phyloP scores from a whole-genome alignment of 2,888 invertebrate genomes.

The Scelioninae gen. 1 region DNA sequence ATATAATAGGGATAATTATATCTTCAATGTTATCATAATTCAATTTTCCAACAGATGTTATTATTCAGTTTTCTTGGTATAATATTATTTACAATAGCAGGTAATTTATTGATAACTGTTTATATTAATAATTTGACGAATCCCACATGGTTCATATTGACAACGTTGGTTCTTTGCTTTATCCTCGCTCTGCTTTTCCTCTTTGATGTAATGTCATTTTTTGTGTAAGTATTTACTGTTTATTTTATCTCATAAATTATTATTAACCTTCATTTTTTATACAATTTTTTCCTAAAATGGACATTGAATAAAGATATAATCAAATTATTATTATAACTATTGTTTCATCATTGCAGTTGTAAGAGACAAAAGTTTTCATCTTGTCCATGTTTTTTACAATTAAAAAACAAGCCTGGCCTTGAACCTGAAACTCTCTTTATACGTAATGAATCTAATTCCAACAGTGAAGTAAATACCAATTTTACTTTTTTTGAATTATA shows the following conservation, averaged over 20 bases:
- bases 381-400: constrained; percentile 27
- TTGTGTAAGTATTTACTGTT: constrained; percentile 74
- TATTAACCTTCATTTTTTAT: constrained; percentile 10
- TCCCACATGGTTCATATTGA: constrained; percentile 63
- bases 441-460: constrained; percentile 32
- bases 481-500: neutral
- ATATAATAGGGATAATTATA: neutral
- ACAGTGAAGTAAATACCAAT: constrained; percentile 26
- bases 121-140: neutral
- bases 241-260: constrained; percentile 7
- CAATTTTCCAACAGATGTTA: constrained; percentile 75
- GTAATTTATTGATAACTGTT: constrained; percentile 69
- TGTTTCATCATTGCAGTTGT: constrained; percentile 20
- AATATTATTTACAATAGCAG: constrained; percentile 74
- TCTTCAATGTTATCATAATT: no score
- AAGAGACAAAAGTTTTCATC: constrained; percentile 21
- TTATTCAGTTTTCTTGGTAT: constrained; percentile 76
- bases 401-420: constrained; percentile 31
- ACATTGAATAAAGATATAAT: no score
- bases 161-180: constrained; percentile 71
- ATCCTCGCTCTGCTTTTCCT: constrained; percentile 74
- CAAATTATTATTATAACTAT: no score
- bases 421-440: constrained; percentile 53
- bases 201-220: constrained; percentile 72
- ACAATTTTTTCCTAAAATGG: constrained; percentile 3